Evolutionary conservation across 2,113 vertebrate species (phyloP).

Genomic region (Poecile atricapillus): DNA sequence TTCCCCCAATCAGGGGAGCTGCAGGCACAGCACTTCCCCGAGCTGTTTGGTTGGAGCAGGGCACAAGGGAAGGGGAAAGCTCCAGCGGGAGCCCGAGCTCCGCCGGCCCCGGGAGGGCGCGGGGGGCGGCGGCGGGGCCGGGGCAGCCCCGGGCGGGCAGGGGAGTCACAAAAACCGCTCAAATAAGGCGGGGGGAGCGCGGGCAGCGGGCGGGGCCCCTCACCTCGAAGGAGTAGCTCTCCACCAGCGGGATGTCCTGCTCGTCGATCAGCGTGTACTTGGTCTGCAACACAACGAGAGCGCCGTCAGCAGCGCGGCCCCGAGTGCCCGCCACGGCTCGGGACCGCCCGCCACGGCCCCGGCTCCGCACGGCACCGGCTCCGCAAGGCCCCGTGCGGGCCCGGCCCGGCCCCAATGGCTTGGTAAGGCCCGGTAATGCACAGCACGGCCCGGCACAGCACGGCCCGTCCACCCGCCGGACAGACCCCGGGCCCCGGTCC

Average conservation of each 20-base stretch:
- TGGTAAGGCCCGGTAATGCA: neutral
- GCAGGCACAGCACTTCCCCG: neutral
- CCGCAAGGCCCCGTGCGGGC: neutral
- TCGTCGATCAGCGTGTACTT: slow-evolving; percentile 97
- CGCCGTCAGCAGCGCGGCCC: neutral
- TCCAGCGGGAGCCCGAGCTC: neutral
- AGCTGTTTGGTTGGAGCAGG: rapidly evolving
- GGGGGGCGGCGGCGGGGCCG: neutral
- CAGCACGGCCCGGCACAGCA: neutral
- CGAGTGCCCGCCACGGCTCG: neutral
- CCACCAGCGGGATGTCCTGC: slow-evolving; percentile 96
- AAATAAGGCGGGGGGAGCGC: rapidly evolving
- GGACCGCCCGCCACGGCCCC: neutral
- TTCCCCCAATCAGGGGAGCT: rapidly evolving
- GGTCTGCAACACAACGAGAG: slow-evolving; percentile 77
- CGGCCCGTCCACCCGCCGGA: neutral
- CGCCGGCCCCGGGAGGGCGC: neutral
- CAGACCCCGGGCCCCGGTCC: too few relatives aligned
- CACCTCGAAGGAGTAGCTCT: slow-evolving; percentile 98
- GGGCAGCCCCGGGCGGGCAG: neutral
- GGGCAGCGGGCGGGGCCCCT: neutral
- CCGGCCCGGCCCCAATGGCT: neutral
- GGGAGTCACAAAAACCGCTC: rapidly evolving
- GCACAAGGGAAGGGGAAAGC: too few relatives aligned
- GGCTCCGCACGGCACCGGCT: neutral